A percentile compares a stretch with the other conserved stretches of the same genome.
These are phyloP conservation scores for Lagodon rhomboides DNA, from an alignment of 2,797 vertebrate genomes.

Conservation along the genomic window DNA sequence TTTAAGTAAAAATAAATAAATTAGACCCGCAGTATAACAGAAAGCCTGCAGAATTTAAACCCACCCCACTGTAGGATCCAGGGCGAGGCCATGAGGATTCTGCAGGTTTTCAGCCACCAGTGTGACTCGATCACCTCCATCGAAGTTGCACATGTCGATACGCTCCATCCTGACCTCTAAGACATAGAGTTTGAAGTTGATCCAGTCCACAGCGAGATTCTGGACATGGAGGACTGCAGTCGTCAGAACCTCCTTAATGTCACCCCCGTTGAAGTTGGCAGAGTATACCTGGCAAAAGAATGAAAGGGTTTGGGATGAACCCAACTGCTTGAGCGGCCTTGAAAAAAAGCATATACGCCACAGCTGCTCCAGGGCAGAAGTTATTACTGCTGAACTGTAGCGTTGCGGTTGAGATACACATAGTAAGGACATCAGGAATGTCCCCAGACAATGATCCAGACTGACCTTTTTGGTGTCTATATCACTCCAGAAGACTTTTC, in stretches of 20 bases:
- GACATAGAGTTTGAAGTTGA: slow-evolving; percentile 86
- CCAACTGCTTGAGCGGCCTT: neutral
- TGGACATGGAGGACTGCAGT: slow-evolving; percentile 77
- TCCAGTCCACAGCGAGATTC: slow-evolving; percentile 85
- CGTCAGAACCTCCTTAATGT: slow-evolving; percentile 79
- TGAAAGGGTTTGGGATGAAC: neutral
- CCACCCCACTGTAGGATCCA: slow-evolving; percentile 86
- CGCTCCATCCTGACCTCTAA: slow-evolving; percentile 81
- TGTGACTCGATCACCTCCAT: slow-evolving; percentile 81
- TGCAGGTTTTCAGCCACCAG: slow-evolving; percentile 83
- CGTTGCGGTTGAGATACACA: neutral
- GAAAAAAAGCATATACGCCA: neutral
- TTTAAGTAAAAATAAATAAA: neutral
- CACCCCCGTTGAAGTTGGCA: slow-evolving; percentile 73
- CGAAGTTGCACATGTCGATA: slow-evolving; percentile 82
- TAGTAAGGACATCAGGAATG: neutral
- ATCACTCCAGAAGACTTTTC: slow-evolving; percentile 86
- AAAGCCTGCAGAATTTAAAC: slow-evolving; percentile 21
- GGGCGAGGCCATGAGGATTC: slow-evolving; percentile 79
- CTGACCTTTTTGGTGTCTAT: slow-evolving; percentile 80
- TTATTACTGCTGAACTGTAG: neutral
- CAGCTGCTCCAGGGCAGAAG: neutral
- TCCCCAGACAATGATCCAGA: slow-evolving; percentile 9
- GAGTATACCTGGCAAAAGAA: slow-evolving; percentile 79
- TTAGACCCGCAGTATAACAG: neutral